Base-by-base conservation (phyloP, 2,113 vertebrate species). In the Opisthocomus hoazin region DNA sequence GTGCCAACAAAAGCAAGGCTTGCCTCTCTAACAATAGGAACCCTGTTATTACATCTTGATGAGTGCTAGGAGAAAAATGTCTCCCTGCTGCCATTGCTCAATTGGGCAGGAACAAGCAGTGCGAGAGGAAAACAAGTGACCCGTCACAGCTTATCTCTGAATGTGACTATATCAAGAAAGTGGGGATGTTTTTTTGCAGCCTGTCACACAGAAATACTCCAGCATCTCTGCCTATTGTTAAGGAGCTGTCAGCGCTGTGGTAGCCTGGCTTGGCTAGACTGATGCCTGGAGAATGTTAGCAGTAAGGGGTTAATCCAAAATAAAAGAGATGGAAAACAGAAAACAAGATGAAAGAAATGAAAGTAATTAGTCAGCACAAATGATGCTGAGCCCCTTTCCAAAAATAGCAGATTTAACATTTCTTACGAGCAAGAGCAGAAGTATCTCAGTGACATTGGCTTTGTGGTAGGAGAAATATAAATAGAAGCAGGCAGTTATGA, bases 401-500 rank as follows among this genome's bases (percentile, higher is more conserved):
- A 82, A 95, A 95, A 76, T 24, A 93, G 86, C 88, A 93, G 27
- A 61, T 88, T 88, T 80, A 92, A 90, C 63, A 86, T 94, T 81
- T 96, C 93, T 89, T 91, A 90, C 2, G 1, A 81, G 64, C 43
- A 68, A 87, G 79, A 90, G 36, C 74, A 84, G 84, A 90, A 89
- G 61, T 95, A 32, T 81, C 58, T 90, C 61, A 70, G 57, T 93
- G 92, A 94, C 90, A 89, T 36, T 82, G 93, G 64, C 60, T 97
- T 97, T 96, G 76, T 0, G 65, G 94, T 73, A 73, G 54, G 23
- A 93, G 73, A 89, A 88, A 73, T 92, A 96, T 79, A 96, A 97
- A 95, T 97, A 97, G 95, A 89, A 93, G 68, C 50, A 93, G 84
- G 82, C 56, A 61, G 88, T 95, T 97, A 64, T 90, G 89, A 94